These are phyloP conservation scores for Heliconius aoede DNA, from an alignment of 2,888 invertebrate species.

Conservation along the genomic window DNA sequence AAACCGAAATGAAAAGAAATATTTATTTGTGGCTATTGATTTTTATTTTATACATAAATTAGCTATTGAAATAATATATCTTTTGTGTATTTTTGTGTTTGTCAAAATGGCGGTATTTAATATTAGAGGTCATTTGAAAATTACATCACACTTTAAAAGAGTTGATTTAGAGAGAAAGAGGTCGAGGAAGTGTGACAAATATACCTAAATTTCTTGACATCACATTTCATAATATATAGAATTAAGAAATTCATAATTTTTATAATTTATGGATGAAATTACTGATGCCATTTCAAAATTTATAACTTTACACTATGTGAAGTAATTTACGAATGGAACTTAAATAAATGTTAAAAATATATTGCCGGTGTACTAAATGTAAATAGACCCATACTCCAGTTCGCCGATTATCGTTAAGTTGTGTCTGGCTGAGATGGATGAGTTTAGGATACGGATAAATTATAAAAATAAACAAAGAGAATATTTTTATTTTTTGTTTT, in stretches of 20 bases:
- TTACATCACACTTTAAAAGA: background rate
- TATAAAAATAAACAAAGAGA: slow-evolving; percentile 78
- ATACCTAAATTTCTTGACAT: background rate
- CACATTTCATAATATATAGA: background rate
- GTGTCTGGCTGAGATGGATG: slow-evolving; percentile 74
- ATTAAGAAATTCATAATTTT: background rate
- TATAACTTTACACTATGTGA: background rate
- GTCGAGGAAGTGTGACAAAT: background rate
- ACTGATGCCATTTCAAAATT: background rate
- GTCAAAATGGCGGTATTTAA: background rate
- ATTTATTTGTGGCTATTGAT: slow-evolving; percentile 15
- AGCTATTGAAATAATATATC: slow-evolving; percentile 24
- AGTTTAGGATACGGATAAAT: slow-evolving; percentile 76
- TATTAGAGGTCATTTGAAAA: background rate
- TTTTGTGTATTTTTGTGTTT: slow-evolving; percentile 18
- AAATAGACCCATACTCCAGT: slow-evolving; percentile 67
- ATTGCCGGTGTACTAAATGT: slow-evolving; percentile 51
- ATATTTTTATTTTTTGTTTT: slow-evolving; percentile 67
- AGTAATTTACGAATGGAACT: background rate
- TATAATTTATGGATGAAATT: background rate
- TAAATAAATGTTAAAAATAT: slow-evolving; percentile 56
- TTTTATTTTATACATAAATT: background rate
- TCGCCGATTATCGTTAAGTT: slow-evolving; percentile 61
- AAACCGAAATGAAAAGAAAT: slow-evolving; percentile 27
- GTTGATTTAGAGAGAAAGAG: background rate